Conservation (phyloP, 2,888 invertebrate genomes). For the Empis livida region DNA sequence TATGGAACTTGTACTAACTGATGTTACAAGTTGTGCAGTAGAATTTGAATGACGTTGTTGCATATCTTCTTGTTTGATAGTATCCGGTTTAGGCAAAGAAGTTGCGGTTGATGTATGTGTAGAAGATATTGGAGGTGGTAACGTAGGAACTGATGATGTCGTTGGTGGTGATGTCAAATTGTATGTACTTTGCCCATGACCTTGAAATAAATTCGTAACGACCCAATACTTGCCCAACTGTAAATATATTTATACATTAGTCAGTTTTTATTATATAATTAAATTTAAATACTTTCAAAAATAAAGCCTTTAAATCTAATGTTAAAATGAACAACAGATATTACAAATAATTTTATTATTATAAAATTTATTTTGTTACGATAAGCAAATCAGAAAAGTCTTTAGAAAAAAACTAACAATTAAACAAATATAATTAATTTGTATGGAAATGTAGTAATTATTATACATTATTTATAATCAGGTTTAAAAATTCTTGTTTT, state of each 20-base stretch:
- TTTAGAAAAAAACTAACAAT: too few species aligned
- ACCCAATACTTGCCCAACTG: slow-evolving; percentile 71
- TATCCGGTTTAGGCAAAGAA: slow-evolving; percentile 11
- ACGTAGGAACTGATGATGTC: slow-evolving; percentile 18
- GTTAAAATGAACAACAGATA: too few species aligned
- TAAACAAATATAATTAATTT: too few species aligned
- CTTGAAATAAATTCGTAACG: slow-evolving; percentile 64
- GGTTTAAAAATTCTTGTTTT: too few species aligned
- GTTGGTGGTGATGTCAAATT: slow-evolving; percentile 19
- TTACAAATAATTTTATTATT: too few species aligned
- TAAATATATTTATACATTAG: slow-evolving; percentile 30
- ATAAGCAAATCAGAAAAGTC: too few species aligned
- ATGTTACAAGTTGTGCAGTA: slow-evolving; percentile 12
- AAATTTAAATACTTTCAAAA: too few species aligned
- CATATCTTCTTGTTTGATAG: slow-evolving; percentile 16
- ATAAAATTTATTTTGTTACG: too few species aligned
- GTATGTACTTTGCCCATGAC: slow-evolving; percentile 22
- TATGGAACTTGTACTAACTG: slow-evolving; percentile 18
- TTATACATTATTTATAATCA: too few species aligned
- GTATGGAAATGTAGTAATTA: too few species aligned
- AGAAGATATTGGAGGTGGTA: slow-evolving; percentile 19
- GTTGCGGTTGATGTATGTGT: slow-evolving; percentile 15
- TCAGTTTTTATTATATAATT: too few species aligned
- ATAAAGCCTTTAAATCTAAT: too few species aligned
- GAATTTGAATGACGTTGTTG: slow-evolving; percentile 12